Percentiles rank a stretch among this genome's conserved stretches.
Evolutionary conservation across 2,113 vertebrate genomes (phyloP).

Genomic region (Python bivittatus): DNA sequence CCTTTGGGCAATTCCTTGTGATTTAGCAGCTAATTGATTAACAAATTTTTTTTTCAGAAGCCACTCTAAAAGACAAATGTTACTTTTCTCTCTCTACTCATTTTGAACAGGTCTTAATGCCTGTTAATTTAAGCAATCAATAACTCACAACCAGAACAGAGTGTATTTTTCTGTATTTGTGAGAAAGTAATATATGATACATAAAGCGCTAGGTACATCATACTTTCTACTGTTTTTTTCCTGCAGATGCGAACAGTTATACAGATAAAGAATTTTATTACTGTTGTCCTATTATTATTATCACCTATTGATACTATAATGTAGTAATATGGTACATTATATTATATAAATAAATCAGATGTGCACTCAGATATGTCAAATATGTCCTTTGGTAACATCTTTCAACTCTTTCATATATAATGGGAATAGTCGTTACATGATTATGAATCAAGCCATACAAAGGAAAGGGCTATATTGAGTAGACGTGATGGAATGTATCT

Average conservation of each 20-base stretch:
- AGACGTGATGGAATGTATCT: too few species aligned
- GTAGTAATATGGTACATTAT: background rate
- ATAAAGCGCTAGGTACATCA: background rate
- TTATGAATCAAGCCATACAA: background rate
- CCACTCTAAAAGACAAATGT: slow-evolving; percentile 5
- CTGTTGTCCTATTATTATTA: background rate
- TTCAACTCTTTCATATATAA: background rate
- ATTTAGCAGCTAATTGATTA: background rate
- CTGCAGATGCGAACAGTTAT: background rate
- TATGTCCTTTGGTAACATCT: background rate
- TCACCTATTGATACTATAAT: background rate
- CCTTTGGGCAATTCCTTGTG: background rate
- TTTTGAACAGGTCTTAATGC: slow-evolving; percentile 16
- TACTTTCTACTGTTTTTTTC: background rate
- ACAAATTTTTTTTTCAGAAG: slow-evolving; percentile 1
- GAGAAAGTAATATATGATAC: background rate
- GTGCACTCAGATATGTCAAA: background rate
- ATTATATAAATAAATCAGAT: background rate
- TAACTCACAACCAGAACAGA: too few species aligned
- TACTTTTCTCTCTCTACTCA: background rate
- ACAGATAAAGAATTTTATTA: background rate
- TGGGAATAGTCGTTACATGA: background rate
- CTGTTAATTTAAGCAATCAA: background rate
- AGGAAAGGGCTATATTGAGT: background rate
- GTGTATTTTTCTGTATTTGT: background rate